Percentiles rank a stretch among this genome's conserved stretches.
Conservation (phyloP, 2,888 invertebrate species). For the Aphodius granarius region DNA sequence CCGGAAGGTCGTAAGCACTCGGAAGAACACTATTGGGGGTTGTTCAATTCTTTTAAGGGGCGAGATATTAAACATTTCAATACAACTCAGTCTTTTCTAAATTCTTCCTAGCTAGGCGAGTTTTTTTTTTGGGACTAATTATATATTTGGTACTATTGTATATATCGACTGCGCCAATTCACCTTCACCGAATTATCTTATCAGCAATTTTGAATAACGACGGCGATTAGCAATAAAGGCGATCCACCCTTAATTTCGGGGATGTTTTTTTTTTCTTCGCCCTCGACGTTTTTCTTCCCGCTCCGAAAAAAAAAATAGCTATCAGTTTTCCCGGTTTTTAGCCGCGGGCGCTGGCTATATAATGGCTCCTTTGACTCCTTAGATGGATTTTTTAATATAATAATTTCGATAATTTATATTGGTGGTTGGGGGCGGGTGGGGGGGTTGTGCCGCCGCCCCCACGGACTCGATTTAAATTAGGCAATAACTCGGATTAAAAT, state of each 20-base stretch:
- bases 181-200: no score
- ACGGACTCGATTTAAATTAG: constrained; percentile 53
- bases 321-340: constrained; percentile 51
- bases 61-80: background rate
- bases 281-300: background rate
- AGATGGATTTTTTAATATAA: constrained; percentile 76
- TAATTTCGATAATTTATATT: constrained; percentile 65
- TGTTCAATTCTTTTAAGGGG: background rate
- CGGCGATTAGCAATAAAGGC: constrained; percentile 37
- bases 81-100: no score
- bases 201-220: constrained; percentile 26
- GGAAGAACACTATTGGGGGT: background rate
- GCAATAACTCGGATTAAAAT: constrained; percentile 54
- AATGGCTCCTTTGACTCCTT: constrained; percentile 68
- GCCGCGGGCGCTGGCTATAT: constrained; percentile 43
- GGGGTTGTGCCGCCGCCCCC: constrained; percentile 29
- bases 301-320: constrained; percentile 50
- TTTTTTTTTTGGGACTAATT: no score
- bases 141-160: no score
- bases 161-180: no score
- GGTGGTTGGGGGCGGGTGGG: constrained; percentile 17
- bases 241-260: background rate
- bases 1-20: background rate
- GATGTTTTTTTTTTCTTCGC: constrained; percentile 25
- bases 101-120: no score